Base-by-base conservation (phyloP, 2,113 vertebrate species). In the Rutilus rutilus region DNA sequence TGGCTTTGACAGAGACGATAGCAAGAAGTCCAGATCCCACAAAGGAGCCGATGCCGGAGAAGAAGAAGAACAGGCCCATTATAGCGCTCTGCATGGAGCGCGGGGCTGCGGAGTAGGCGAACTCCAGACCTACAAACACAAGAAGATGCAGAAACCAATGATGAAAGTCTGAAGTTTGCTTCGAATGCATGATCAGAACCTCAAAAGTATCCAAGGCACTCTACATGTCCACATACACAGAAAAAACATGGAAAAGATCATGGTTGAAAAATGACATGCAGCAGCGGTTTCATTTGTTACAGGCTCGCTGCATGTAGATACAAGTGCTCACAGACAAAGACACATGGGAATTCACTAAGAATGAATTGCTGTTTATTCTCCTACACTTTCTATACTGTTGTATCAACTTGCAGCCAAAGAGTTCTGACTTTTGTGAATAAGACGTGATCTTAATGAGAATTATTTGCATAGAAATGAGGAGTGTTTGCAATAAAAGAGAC, bases 61-160 rank as follows among this genome's bases (percentile, higher is more conserved):
- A 99, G 94, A 99, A 99, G 84, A 99, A 99, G 92, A 99, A 99
- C 10, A 99, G 92, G 2, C 98, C 98, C 98, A 99, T 99, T 73
- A 99, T 96, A 69, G 97, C 98, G 27, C 98, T 99, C 95, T 99
- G 98, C 98, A 99, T 99, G 57, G 97, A 96, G 87, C 95, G 98
- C 2, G 98, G 98, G 19, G 98, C 97, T 2, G 98, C 98, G 1
- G 97, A 97, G 86, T 99, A 99, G 0, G 98, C 98, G 83, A 99
- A 99, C 90, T 99, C 98, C 85, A 99, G 92, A 78, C 98, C 98
- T 99, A 89, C 4, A 87, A 69, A 59, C 23, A 89, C 57, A 92
- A 33, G 21, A 30, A 84, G 60, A 88, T 45, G 81, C 42, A 86
- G 14, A 45, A 27, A 50, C 27, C 59, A 57, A 69, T 82, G 36